phyloP scores from a whole-genome alignment of 2,888 invertebrate genomes.

The Uropetala carovei region DNA sequence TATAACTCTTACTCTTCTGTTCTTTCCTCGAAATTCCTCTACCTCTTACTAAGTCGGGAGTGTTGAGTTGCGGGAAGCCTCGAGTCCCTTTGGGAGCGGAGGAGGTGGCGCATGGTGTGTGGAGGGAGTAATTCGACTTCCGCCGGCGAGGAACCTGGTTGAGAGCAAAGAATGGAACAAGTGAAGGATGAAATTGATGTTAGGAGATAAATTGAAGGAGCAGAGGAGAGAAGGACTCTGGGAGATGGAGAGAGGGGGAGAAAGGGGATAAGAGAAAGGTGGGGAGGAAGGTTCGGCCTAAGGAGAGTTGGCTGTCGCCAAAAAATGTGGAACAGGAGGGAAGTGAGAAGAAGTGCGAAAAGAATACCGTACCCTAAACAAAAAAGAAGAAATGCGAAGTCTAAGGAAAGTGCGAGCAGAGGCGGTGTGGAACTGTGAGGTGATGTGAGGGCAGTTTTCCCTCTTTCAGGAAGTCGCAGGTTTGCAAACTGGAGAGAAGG shows the following conservation, averaged over 20 bases:
- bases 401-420: too few relatives aligned
- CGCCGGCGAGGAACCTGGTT: background rate
- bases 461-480: too few relatives aligned
- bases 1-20: background rate
- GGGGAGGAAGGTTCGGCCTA: too few relatives aligned
- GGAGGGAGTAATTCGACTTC: background rate
- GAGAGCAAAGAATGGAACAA: constrained; percentile 33
- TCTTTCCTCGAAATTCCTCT: background rate
- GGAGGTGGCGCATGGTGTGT: background rate
- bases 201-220: background rate
- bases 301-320: too few relatives aligned
- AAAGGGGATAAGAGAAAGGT: background rate
- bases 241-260: background rate
- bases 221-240: background rate
- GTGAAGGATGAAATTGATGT: constrained; percentile 57
- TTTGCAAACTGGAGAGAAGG: too few relatives aligned
- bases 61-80: background rate
- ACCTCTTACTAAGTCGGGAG: background rate
- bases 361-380: too few relatives aligned
- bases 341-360: too few relatives aligned
- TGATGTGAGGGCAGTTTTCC: too few relatives aligned
- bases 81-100: background rate
- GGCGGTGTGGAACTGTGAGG: too few relatives aligned
- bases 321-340: too few relatives aligned
- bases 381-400: too few relatives aligned